Base-by-base conservation (phyloP, 2,113 vertebrate genomes). In the Sylvia atricapilla region DNA sequence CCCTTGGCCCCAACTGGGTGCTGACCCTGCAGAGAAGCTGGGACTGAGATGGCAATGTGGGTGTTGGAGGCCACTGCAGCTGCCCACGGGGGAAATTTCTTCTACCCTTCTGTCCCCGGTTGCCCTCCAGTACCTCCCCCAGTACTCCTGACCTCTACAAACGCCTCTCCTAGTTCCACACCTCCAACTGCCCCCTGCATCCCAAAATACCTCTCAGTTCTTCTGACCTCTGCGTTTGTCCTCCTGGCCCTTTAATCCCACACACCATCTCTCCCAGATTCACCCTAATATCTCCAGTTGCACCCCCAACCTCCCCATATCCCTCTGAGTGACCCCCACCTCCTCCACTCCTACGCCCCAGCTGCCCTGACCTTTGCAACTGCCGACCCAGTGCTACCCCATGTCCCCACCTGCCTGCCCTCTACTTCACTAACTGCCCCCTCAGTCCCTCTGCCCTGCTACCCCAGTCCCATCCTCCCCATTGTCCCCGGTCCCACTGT, bases 41-140 rank as follows among this genome's bases (percentile, higher is more conserved):
- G n/a, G 31, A 67, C 23, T 2, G 15, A 47, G 47, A 39, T 4
- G 39, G 24, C 16, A 35, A 2, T 41, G 59, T 2, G 13, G 15
- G 21, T 73, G 11, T 33, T 6, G 13, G 37, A 41, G 35, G 23
- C 24, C 27, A 22, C 33, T 67, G 73, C 0, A 0, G 43, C 41
- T n/a, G 20, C 41, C 22, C 2, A 13, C 30, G 14, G 37, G 15
- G 7, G 0, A 4, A 15, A 50, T 15, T 3, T 22, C 15, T 30
- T 69, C 78, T 69, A 41, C 18, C 8, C 24, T 70, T 20, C 67
- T 28, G 43, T 7, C 19, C 10, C 23, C 4, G 2, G 8, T 3
- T 37, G 13, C 11, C 15, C 67, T 44, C 27, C 64, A 35, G 21
- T 11, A 44, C 15, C 33, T 67, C 31, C 12, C 11, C 5, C 17